Base-by-base conservation (phyloP, 1,140 invertebrate genomes). In the Euwallacea similis region DNA sequence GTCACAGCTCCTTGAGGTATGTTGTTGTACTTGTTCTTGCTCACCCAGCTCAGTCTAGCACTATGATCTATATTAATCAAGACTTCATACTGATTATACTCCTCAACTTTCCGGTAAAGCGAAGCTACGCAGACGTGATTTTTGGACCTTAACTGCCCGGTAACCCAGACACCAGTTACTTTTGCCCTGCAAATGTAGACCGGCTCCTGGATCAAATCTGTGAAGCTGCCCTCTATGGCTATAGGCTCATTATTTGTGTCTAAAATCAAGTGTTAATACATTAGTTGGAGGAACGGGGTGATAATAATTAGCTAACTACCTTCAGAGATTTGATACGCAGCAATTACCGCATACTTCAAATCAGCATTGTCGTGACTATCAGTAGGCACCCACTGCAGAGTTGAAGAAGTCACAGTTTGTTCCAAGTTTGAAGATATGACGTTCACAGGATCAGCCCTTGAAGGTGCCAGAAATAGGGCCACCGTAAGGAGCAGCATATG, bases 11-110 rank as follows among this genome's bases (percentile, higher is more conserved):
- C 91, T 16, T 84, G 82, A 0, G 87, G 87, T 0, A 85, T 79
- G 3, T 84, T 76, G 66, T 80, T 85, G 76, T 87, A 91, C 78
- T 89, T 91, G 69, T 86, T 82, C 89, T 91, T 93, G 8, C 83
- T 77, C 7, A 86, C 82, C 92, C 92, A 94, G 63, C 84, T 87
- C 0, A 93, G 83, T 50, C 90, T 84, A 0, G 88, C 90, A n/a
- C 90, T 87, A 62, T 88, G 87, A 71, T 93, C 90, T 61, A 90
- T 86, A 80, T 93, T 94, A 76, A 91, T 86, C 10, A 93, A 81
- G 4, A 93, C 84, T 76, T 94, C 90, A 77, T 91, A 93, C 42
- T 84, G 81, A 0, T 86, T 81, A 72, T 90, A 87, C 41, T 82
- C 83, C 55, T 85, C 84, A 7, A 86, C 87, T 64, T 79, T 84